Conservation (phyloP, 2,113 vertebrate genomes). For the Oncorhynchus mykiss region DNA sequence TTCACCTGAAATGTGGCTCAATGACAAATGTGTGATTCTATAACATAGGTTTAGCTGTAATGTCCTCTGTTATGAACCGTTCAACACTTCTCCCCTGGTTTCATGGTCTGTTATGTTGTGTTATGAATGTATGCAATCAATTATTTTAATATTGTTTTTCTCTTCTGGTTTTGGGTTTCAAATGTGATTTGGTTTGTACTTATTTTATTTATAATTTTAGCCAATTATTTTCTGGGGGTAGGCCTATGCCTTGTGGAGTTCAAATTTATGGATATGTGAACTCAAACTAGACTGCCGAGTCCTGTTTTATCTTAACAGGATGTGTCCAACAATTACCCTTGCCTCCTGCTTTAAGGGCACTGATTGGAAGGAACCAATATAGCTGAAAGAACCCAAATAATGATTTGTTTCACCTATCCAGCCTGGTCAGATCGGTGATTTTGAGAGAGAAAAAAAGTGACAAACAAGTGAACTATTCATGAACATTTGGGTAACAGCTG, state of each 20-base stretch:
- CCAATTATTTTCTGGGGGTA: slow-evolving; percentile 5
- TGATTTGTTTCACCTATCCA: too few relatives aligned
- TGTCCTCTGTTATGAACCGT: not conserved
- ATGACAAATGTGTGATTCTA: not conserved
- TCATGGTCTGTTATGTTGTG: not conserved
- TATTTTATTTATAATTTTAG: slow-evolving; percentile 1
- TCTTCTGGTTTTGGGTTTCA: slow-evolving; percentile 2
- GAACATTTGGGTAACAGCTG: too few relatives aligned
- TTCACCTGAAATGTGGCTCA: not conserved
- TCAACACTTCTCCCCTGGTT: not conserved
- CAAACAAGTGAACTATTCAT: too few relatives aligned
- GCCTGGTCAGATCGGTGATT: too few relatives aligned
- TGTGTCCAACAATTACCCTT: not conserved
- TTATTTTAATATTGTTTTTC: not conserved
- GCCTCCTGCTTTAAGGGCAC: not conserved
- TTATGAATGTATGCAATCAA: not conserved
- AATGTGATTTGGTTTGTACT: slow-evolving; percentile 1
- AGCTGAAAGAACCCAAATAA: too few relatives aligned
- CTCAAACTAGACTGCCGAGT: not conserved
- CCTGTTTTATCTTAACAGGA: too few relatives aligned
- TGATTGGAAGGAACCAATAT: not conserved
- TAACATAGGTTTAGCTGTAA: not conserved
- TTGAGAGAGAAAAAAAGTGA: too few relatives aligned
- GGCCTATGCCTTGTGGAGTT: not conserved
- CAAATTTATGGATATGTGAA: not conserved